Conservation (phyloP, 2,888 invertebrate genomes). For the Amblyjoppa proteus region DNA sequence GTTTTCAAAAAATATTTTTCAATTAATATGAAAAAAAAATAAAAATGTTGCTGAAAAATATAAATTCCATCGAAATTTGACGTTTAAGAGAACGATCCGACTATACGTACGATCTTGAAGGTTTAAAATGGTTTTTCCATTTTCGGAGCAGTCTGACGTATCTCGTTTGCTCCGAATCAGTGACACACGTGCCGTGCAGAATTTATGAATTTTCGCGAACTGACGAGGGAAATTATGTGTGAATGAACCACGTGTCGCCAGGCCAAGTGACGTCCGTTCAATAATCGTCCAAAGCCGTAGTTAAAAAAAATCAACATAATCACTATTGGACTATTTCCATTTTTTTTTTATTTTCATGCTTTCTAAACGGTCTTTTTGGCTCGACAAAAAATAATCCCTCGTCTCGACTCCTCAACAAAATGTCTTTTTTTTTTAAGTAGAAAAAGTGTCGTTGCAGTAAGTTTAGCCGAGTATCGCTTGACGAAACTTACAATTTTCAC, state of each 20-base stretch:
- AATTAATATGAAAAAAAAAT: background rate
- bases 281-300: background rate
- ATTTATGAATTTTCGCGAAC: background rate
- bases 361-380: background rate
- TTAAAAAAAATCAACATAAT: background rate
- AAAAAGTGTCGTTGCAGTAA: constrained; percentile 29
- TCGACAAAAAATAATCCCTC: background rate
- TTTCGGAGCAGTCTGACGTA: background rate
- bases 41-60: background rate
- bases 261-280: background rate
- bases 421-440: background rate
- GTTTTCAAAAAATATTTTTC: background rate
- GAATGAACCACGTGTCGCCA: constrained; percentile 44
- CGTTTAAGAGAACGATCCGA: background rate
- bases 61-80: background rate
- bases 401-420: background rate
- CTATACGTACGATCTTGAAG: background rate
- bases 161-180: background rate
- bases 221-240: background rate
- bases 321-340: background rate
- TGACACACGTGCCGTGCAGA: constrained; percentile 36
- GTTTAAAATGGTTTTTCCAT: background rate
- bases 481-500: constrained; percentile 17
- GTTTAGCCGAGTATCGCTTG: background rate
- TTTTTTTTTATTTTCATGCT: background rate